A percentile compares a stretch with the other conserved stretches of the same genome.
Conservation (phyloP, 2,113 vertebrate genomes). For the Zootoca vivipara region DNA sequence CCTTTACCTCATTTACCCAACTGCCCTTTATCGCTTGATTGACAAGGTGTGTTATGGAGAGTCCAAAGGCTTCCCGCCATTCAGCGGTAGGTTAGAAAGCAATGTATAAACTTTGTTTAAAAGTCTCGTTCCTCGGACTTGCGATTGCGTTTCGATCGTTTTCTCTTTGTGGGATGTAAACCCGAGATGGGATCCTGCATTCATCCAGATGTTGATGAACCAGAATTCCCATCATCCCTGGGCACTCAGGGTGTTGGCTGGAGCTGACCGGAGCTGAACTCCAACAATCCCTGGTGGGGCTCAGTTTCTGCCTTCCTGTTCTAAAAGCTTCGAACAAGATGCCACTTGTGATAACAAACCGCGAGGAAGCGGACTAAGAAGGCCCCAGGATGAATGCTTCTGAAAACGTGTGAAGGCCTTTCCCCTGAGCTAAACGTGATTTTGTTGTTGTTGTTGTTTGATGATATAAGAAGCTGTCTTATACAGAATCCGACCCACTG, state of each 20-base stretch:
- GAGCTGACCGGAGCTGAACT: not conserved
- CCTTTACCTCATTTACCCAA: slow-evolving; percentile 47
- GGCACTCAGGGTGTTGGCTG: not conserved
- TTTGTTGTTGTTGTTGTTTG: not conserved
- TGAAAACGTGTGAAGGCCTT: not conserved
- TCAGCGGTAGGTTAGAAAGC: slow-evolving; percentile 47
- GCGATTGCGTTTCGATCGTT: not conserved
- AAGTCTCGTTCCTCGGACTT: not conserved
- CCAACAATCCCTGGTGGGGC: not conserved
- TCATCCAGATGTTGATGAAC: not conserved
- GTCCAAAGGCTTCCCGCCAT: not conserved
- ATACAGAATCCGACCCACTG: too few relatives aligned
- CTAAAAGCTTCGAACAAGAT: not conserved
- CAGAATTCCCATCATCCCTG: not conserved
- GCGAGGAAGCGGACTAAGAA: too few relatives aligned
- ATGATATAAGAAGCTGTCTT: not conserved
- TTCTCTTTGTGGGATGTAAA: not conserved
- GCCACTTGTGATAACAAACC: not conserved
- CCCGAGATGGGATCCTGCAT: too few relatives aligned
- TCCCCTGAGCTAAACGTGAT: not conserved
- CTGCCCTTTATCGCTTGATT: slow-evolving; percentile 63
- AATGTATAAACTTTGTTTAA: slow-evolving; percentile 28
- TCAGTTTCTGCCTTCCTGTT: not conserved
- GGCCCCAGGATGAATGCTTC: not conserved
- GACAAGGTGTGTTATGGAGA: slow-evolving; percentile 48